phyloP scores from a whole-genome alignment of 53 echinoderm and acorn worm species.

The Henricia sp. region DNA sequence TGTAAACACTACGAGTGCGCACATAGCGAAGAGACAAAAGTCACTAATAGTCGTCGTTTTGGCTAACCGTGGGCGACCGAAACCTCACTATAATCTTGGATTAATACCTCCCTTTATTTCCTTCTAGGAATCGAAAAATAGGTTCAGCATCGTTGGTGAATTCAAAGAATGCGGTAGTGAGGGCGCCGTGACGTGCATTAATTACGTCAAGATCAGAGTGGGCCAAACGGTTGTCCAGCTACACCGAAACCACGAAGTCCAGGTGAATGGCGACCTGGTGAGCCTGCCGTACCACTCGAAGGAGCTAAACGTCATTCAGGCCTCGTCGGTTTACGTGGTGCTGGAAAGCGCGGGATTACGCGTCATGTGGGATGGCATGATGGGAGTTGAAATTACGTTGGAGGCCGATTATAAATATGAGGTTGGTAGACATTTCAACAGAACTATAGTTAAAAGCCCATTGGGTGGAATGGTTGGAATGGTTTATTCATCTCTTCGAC shows the following conservation, averaged over 20 bases:
- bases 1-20: too few species aligned
- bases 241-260: constrained; percentile 9
- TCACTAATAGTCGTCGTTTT: too few species aligned
- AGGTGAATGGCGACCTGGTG: constrained; percentile 27
- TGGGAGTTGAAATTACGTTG: constrained; percentile 29
- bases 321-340: constrained; percentile 34
- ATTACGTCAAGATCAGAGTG: constrained; percentile 30
- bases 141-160: constrained; percentile 18
- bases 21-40: too few species aligned
- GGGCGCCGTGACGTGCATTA: constrained; percentile 28
- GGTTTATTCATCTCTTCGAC: too few species aligned
- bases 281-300: constrained; percentile 18
- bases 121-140: constrained; percentile 3
- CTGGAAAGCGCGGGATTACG: constrained; percentile 38
- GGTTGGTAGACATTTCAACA: too few species aligned
- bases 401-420: constrained; percentile 35
- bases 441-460: too few species aligned
- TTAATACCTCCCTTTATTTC: not conserved
- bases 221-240: constrained; percentile 14
- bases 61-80: too few species aligned
- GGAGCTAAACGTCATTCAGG: constrained; percentile 30
- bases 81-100: too few species aligned
- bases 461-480: too few species aligned
- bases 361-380: constrained; percentile 45
- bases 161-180: constrained; percentile 49